A percentile compares a stretch with the other conserved stretches of the same genome.
These are phyloP conservation scores for Benitochromis conjunctus DNA, from an alignment of 2,113 vertebrate genomes.

Conservation along the genomic window DNA sequence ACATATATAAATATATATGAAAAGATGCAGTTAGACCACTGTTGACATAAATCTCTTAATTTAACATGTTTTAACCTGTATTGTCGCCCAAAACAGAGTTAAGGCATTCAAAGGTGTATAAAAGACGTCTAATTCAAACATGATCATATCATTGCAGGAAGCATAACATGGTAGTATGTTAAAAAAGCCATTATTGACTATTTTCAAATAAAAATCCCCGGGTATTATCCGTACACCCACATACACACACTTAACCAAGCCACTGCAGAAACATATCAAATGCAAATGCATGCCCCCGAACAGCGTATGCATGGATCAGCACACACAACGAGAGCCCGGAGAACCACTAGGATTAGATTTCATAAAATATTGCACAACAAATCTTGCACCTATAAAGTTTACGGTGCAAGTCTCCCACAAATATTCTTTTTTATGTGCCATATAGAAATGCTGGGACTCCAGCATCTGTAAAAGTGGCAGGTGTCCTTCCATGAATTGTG, in stretches of 20 bases:
- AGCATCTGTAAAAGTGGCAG: constrained; percentile 59
- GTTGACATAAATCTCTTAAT: background rate
- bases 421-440: constrained; percentile 61
- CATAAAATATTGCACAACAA: constrained; percentile 68
- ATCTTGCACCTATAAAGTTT: constrained; percentile 69
- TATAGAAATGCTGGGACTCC: constrained; percentile 43
- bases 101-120: background rate
- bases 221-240: background rate
- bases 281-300: constrained; percentile 19
- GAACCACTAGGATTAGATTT: constrained; percentile 57
- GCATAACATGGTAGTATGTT: background rate
- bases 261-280: constrained; percentile 18
- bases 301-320: constrained; percentile 26
- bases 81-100: background rate
- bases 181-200: background rate
- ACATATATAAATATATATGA: background rate
- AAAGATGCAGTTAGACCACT: too few relatives aligned
- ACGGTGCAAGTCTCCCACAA: constrained; percentile 58
- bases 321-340: background rate
- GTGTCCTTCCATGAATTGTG: constrained; percentile 63
- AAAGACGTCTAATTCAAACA: background rate
- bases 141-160: background rate
- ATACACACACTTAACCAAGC: background rate
- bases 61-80: background rate
- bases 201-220: background rate